Evolutionary conservation across 2,113 vertebrate genomes (phyloP).

Genomic region (Ibidorhyncha struthersii): DNA sequence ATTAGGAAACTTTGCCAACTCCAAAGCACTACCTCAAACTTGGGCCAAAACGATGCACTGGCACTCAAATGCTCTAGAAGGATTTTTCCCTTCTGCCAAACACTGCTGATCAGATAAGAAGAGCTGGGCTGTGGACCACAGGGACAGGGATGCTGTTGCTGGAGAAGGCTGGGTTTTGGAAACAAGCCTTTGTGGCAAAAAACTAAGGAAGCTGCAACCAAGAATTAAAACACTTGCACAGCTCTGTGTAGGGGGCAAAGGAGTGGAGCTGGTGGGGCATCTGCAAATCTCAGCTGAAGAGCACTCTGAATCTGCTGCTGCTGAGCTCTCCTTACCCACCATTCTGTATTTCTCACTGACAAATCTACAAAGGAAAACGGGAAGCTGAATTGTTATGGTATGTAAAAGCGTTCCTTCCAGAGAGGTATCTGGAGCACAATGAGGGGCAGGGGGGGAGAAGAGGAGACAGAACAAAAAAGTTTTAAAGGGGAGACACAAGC

Average conservation of each 20-base stretch:
- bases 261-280: not conserved
- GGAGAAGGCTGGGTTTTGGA: not conserved
- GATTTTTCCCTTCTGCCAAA: not conserved
- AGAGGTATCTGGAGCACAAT: not conserved
- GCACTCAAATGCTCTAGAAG: not conserved
- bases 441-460: not conserved
- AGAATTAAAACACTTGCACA: not conserved
- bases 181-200: not conserved
- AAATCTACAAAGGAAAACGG: not conserved
- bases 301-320: not conserved
- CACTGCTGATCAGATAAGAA: constrained; percentile 14
- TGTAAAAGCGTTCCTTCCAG: not conserved
- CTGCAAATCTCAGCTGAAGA: not conserved
- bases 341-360: not conserved
- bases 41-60: not conserved
- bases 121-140: not conserved
- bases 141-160: not conserved
- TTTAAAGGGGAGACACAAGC: not conserved
- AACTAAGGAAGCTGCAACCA: not conserved
- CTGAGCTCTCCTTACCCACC: not conserved
- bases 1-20: constrained; percentile 13
- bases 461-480: not conserved
- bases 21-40: not conserved
- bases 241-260: not conserved
- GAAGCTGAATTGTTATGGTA: not conserved